A percentile compares a stretch with the other conserved stretches of the same genome.
Evolutionary conservation across 2,888 invertebrate species (phyloP).

Genomic region (Eremobia ochroleuca): DNA sequence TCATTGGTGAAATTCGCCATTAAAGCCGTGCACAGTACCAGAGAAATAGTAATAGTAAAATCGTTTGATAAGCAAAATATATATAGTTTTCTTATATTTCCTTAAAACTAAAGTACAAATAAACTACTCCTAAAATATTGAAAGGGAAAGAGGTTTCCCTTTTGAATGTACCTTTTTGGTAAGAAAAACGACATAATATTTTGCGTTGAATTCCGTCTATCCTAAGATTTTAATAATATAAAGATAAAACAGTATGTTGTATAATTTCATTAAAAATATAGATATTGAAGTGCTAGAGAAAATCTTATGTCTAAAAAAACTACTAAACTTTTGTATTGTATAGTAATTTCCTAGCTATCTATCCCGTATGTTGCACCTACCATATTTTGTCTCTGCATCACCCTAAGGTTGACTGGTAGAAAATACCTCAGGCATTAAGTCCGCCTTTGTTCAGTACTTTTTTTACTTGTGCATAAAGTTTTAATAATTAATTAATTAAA

Average conservation of each 20-base stretch:
- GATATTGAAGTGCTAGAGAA: not conserved
- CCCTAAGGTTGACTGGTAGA: no score
- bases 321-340: no score
- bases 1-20: not conserved
- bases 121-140: not conserved
- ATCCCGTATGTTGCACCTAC: no score
- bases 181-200: not conserved
- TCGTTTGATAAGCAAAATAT: not conserved
- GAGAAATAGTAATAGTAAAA: no score
- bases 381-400: no score
- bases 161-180: not conserved
- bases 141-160: not conserved
- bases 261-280: not conserved
- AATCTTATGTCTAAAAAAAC: no score
- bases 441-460: no score
- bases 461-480: no score
- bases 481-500: no score
- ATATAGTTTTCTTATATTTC: not conserved
- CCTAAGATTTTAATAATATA: not conserved
- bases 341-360: no score
- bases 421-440: no score
- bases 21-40: not conserved
- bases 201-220: not conserved
- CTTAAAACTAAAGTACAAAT: not conserved
- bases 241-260: not conserved